These are phyloP conservation scores for Synanceia verrucosa DNA, from an alignment of 2,797 vertebrate species.

Conservation along the genomic window DNA sequence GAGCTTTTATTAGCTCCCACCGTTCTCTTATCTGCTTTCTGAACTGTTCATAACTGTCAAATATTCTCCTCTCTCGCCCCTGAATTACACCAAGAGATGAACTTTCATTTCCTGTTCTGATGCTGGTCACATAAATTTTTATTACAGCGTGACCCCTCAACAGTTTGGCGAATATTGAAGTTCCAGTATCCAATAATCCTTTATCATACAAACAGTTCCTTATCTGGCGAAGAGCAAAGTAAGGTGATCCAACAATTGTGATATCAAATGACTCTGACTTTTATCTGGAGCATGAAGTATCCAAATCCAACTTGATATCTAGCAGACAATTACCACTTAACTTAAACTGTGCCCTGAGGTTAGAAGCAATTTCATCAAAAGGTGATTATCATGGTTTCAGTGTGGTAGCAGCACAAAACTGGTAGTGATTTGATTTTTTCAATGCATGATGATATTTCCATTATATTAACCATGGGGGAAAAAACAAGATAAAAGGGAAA, in stretches of 20 bases:
- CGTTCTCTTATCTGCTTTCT: neutral
- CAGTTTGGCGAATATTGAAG: conserved; percentile 24
- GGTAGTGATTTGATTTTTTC: neutral
- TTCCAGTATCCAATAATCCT: conserved; percentile 28
- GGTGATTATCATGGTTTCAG: neutral
- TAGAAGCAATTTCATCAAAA: conserved; percentile 23
- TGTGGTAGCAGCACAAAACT: neutral
- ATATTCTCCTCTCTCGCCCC: neutral
- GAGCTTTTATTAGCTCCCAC: neutral
- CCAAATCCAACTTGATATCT: conserved; percentile 30
- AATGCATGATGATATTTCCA: neutral
- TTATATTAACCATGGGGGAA: conserved; percentile 16
- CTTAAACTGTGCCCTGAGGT: conserved; percentile 39
- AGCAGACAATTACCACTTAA: conserved; percentile 33
- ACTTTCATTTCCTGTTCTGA: conserved; percentile 25
- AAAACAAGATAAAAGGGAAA: conserved; percentile 32
- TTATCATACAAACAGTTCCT: conserved; percentile 26
- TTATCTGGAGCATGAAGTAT: conserved; percentile 24
- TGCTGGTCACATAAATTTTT: conserved; percentile 6
- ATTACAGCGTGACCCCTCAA: conserved; percentile 15
- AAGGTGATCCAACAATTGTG: conserved; percentile 14
- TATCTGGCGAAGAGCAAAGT: conserved; percentile 26
- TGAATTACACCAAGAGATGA: conserved; percentile 3
- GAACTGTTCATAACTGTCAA: conserved; percentile 8
- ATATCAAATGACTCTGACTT: conserved; percentile 30